A percentile compares a stretch with the other conserved stretches of the same genome.
phyloP scores from a whole-genome alignment of 2,888 invertebrate species.

The Azorinus chamasolen region DNA sequence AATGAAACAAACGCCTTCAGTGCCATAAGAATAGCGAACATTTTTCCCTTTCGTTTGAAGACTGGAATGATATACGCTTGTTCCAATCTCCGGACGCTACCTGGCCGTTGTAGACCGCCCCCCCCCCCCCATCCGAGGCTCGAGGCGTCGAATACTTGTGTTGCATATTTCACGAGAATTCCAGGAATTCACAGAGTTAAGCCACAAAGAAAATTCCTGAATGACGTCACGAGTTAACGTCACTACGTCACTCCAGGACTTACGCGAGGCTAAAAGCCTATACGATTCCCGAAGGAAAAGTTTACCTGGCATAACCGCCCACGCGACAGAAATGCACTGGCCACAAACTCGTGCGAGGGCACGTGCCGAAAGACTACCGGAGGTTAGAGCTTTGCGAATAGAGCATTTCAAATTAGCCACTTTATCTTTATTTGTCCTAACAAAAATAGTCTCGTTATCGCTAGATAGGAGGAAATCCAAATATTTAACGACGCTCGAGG shows the following conservation, averaged over 20 bases:
- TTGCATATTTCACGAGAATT: constrained; percentile 19
- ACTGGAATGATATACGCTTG: constrained; percentile 7
- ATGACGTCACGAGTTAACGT: not conserved
- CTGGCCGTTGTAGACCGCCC: constrained; percentile 3
- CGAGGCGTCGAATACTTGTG: constrained; percentile 5
- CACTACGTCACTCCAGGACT: constrained; percentile 2
- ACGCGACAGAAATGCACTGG: constrained; percentile 22
- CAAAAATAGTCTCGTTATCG: not conserved
- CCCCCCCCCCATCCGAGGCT: not conserved
- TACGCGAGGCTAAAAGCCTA: not conserved
- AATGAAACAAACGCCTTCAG: not conserved
- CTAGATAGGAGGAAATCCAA: not conserved
- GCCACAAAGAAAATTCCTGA: constrained; percentile 14
- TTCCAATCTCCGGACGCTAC: constrained; percentile 23
- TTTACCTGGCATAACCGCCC: constrained; percentile 22
- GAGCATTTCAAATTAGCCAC: constrained; percentile 6
- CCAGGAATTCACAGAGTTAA: constrained; percentile 2
- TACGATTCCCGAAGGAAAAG: constrained; percentile 14
- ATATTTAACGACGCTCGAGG: not conserved
- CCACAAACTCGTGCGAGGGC: constrained; percentile 16
- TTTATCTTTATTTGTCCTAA: not conserved
- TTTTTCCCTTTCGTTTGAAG: constrained; percentile 22
- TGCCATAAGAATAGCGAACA: constrained; percentile 18
- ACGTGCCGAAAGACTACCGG: not conserved
- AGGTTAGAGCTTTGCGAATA: not conserved